Percentiles rank a stretch among this genome's conserved stretches.
Evolutionary conservation across 2,113 vertebrate species (phyloP).

Genomic region (Callospermophilus lateralis): DNA sequence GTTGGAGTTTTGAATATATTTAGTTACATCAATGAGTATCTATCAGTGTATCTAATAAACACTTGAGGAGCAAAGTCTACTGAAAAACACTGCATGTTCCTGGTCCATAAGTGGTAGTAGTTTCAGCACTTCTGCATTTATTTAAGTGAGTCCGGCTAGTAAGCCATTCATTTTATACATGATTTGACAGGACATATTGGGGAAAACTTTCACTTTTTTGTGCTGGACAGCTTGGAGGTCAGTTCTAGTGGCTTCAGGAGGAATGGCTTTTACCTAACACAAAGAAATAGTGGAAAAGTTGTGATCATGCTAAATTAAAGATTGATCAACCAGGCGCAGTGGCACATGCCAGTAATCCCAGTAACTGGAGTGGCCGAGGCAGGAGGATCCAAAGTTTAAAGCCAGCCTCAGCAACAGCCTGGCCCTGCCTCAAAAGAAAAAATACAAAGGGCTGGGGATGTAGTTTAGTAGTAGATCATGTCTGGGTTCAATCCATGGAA

Average conservation of each 20-base stretch:
- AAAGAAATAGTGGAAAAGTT: neutral
- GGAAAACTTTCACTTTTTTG: neutral
- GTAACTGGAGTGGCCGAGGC: too few relatives aligned
- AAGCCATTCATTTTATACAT: neutral
- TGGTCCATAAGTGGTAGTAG: neutral
- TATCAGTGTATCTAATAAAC: neutral
- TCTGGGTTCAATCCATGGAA: neutral
- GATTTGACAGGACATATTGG: neutral
- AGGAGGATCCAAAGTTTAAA: neutral
- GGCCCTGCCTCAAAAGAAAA: neutral
- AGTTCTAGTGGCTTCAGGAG: neutral
- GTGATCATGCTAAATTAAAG: conserved; percentile 21
- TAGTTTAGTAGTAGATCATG: neutral
- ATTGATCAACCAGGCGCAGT: neutral
- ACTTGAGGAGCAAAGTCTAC: neutral
- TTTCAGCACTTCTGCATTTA: neutral
- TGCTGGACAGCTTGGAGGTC: neutral
- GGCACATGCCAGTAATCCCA: too few relatives aligned
- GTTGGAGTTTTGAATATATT: neutral
- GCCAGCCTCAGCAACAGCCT: neutral
- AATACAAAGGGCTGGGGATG: neutral
- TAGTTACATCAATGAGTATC: neutral
- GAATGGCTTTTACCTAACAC: neutral
- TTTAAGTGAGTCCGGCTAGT: neutral
- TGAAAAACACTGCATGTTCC: neutral